Base-by-base conservation (phyloP, 2,888 invertebrate species). In the Liodrosophila aerea region DNA sequence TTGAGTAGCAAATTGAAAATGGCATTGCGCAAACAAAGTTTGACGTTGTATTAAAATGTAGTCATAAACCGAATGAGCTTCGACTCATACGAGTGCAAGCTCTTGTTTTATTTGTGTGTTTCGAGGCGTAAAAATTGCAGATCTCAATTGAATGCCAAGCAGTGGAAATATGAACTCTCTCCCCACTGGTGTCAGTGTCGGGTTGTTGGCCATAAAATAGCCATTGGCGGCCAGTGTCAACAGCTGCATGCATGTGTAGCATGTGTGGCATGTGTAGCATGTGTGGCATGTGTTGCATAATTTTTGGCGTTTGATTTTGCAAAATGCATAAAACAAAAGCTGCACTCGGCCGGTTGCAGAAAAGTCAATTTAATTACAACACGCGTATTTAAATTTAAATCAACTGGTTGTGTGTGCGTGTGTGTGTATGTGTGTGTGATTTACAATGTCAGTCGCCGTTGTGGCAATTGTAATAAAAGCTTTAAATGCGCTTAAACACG, bases 21-120 rank as follows among this genome's bases (percentile, higher is more conserved):
- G 64, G 56, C 62, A 64, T 50, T 56, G 65, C 16, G 45, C 68
- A 76, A 71, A 73, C 73, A 69, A 59, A 61, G 66, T 77, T 80
- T 75, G 76, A 70, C 77, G 77, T 77, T 60, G 74, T 84, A 84
- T 85, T 76, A 70, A 83, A 76, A 85, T 82, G 58, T 71, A 78
- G 76, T 75, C 76, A 78, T 71, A 70, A 85, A 64, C 70, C 69
- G 64, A 52, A 41, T 45, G 39, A 15, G 29, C 51, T 31, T 30
- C 2, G 2, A 22, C 18, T 34, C 18, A 33, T 15, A 33, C 15
- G 9, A 9, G 33, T 33, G 33, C n/a, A 12, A 11, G 12, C 12
- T 12, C 40, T 27, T 34, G 16, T 30, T 40, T 36, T 29, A 33
- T 41, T 54, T 49, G 45, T 63, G 74, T 60, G 58, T 59, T 54